Conservation (phyloP, 2,888 invertebrate genomes). For the Ophion ventricosus region DNA sequence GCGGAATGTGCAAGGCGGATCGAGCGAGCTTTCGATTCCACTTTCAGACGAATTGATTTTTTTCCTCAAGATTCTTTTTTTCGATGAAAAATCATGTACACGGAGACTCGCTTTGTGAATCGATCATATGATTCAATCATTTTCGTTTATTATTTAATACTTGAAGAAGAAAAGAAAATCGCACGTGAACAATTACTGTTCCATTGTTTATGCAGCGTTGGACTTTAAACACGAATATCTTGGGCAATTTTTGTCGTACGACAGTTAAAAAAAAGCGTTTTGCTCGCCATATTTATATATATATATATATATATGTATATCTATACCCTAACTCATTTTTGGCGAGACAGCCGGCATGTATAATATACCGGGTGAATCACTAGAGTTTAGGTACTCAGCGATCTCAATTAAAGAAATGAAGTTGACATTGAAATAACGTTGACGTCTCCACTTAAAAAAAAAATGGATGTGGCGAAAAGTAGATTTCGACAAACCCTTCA, state of each 20-base stretch:
- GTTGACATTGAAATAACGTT: neutral
- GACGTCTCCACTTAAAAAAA: neutral
- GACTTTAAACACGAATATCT: neutral
- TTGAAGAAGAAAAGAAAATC: too few relatives aligned
- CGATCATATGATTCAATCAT: too few relatives aligned
- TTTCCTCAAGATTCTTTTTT: too few relatives aligned
- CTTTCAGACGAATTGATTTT: too few relatives aligned
- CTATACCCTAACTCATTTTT: neutral
- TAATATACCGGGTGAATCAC: neutral
- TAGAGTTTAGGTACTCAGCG: neutral
- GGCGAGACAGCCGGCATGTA: neutral
- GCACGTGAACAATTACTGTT: too few relatives aligned
- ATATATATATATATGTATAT: neutral
- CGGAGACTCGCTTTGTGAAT: too few relatives aligned
- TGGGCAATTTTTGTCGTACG: too few relatives aligned
- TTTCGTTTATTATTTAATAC: too few relatives aligned
- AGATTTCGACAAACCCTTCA: neutral
- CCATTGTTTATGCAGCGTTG: too few relatives aligned
- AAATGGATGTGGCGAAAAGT: neutral
- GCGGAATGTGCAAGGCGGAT: too few relatives aligned
- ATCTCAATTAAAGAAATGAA: neutral
- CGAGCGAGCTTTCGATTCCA: too few relatives aligned
- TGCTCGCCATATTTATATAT: neutral
- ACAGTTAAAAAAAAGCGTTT: neutral
- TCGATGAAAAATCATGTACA: too few relatives aligned